Conservation (phyloP, 2,797 vertebrate species). For the Cetoscarus ocellatus region DNA sequence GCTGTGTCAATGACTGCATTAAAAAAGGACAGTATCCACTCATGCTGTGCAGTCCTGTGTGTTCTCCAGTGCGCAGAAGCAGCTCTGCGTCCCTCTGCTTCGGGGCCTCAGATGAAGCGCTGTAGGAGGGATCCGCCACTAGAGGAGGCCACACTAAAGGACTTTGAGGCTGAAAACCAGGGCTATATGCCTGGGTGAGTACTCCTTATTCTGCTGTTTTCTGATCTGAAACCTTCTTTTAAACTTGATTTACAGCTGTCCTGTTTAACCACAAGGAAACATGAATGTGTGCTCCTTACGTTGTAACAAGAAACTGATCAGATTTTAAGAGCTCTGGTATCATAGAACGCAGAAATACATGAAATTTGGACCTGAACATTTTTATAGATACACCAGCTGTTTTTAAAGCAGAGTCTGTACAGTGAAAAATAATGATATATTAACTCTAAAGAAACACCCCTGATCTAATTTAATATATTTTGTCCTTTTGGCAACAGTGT, state of each 20-base stretch:
- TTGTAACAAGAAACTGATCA: no score
- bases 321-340: no score
- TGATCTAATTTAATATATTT: no score
- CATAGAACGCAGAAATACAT: no score
- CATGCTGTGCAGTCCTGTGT: conserved; percentile 1
- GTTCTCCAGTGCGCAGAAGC: conserved; percentile 19
- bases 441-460: no score
- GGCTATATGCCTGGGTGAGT: conserved; percentile 34
- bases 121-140: conserved; percentile 59
- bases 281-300: not conserved
- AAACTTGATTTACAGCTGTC: not conserved
- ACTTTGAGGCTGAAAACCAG: conserved; percentile 24
- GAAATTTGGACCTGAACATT: no score
- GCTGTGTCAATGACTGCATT: not conserved
- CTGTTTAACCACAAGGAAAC: not conserved
- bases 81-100: not conserved
- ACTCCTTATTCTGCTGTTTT: not conserved
- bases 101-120: conserved; percentile 49
- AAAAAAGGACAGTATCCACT: not conserved
- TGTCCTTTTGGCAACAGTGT: no score
- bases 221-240: not conserved
- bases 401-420: no score
- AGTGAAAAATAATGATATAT: no score
- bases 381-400: no score
- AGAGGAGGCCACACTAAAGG: conserved; percentile 71